Evolutionary conservation across 1,140 invertebrate species (phyloP).

Genomic region (Drosophila bocki): DNA sequence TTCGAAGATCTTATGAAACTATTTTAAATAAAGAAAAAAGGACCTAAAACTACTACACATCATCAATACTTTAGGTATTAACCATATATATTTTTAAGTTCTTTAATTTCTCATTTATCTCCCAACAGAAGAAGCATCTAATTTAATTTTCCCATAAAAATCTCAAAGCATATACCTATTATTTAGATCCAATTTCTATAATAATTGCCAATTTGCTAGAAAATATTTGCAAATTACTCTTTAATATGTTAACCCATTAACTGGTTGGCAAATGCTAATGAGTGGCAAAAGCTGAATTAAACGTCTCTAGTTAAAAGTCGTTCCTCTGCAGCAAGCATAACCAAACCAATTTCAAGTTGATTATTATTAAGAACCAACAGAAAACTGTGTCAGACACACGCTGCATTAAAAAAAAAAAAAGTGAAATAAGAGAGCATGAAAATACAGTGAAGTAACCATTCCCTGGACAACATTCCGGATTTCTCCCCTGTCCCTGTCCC

Average conservation of each 20-base stretch:
- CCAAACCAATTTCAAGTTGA: not conserved
- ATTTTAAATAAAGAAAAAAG: accelerated
- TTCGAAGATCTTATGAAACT: not conserved
- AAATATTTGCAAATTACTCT: slow-evolving; percentile 13
- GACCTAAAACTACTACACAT: too few relatives aligned
- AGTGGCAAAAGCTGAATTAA: slow-evolving; percentile 2
- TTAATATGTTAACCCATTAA: slow-evolving; percentile 8
- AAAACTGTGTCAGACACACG: slow-evolving; percentile 37
- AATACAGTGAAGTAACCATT: not conserved
- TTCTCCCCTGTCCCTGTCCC: not conserved
- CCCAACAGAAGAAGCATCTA: not conserved
- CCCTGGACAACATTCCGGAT: slow-evolving; percentile 9
- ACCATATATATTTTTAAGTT: too few relatives aligned
- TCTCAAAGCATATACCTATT: not conserved
- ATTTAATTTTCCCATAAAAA: not conserved
- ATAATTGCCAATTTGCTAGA: slow-evolving; percentile 16
- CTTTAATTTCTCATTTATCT: not conserved
- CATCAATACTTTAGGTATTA: too few relatives aligned
- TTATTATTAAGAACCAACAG: slow-evolving; percentile 11
- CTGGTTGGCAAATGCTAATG: slow-evolving; percentile 10
- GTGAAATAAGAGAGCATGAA: slow-evolving; percentile 39
- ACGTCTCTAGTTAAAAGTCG: not conserved
- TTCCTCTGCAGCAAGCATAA: not conserved
- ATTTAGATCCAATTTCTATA: not conserved
- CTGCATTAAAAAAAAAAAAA: slow-evolving; percentile 6